phyloP scores from a whole-genome alignment of 2,888 invertebrate species.

The Hymenopus coronatus region DNA sequence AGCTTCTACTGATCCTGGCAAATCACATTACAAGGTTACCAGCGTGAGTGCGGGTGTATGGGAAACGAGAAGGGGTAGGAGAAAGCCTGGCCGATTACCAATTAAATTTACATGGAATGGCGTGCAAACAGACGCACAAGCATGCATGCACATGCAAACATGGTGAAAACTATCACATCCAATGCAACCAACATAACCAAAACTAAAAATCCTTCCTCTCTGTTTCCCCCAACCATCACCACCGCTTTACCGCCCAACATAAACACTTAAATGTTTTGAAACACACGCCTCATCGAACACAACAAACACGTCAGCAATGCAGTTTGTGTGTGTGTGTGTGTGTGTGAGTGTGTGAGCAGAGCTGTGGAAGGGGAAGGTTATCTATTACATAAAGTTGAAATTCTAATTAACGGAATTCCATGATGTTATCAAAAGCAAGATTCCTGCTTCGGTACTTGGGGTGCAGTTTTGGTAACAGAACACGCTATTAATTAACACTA shows the following conservation, averaged over 20 bases:
- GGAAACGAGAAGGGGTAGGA: neutral
- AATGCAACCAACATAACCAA: neutral
- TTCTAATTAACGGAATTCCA: neutral
- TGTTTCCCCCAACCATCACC: neutral
- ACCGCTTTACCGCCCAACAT: neutral
- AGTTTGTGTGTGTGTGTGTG: neutral
- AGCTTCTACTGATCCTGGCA: neutral
- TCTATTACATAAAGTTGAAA: neutral
- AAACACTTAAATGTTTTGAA: neutral
- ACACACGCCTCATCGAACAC: neutral
- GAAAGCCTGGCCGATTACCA: conserved; percentile 11
- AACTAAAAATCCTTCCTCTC: neutral
- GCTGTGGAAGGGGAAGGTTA: neutral
- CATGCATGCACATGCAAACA: neutral
- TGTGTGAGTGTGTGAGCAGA: too few relatives aligned
- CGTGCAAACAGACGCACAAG: neutral
- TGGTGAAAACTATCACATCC: neutral
- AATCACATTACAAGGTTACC: conserved; percentile 1
- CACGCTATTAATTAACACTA: neutral
- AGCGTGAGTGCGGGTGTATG: neutral
- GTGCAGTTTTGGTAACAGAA: neutral
- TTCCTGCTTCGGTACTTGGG: neutral
- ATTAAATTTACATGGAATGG: conserved; percentile 10
- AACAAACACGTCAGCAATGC: neutral
- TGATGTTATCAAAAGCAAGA: neutral